Evolutionary conservation across 2,113 vertebrate species (phyloP).

Genomic region (Piaya cayana): DNA sequence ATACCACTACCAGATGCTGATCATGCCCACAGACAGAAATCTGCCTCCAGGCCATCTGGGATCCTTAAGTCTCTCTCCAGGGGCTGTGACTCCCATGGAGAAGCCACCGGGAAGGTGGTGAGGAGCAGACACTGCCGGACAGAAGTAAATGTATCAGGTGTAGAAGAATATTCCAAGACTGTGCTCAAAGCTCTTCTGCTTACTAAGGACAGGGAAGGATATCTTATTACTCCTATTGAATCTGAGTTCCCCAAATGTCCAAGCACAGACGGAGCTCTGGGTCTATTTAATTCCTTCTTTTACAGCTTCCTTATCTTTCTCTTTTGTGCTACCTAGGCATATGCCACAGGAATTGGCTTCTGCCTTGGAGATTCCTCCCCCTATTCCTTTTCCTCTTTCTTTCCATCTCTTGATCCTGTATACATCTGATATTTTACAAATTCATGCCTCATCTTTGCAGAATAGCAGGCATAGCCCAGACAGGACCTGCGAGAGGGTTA

Average conservation of each 20-base stretch:
- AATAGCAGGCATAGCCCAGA: background rate
- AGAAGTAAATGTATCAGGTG: background rate
- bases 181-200: background rate
- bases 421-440: background rate
- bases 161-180: background rate
- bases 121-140: background rate
- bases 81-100: background rate
- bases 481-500: background rate
- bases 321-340: background rate
- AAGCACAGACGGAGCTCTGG: background rate
- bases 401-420: background rate
- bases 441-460: background rate
- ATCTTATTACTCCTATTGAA: background rate
- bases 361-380: background rate
- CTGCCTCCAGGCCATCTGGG: background rate
- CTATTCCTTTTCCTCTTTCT: background rate
- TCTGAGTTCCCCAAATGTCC: background rate
- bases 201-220: background rate
- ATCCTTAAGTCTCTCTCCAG: background rate
- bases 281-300: background rate
- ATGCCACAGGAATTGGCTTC: background rate
- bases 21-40: background rate
- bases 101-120: background rate
- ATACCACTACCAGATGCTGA: background rate
- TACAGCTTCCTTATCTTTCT: background rate